phyloP scores from a whole-genome alignment of 2,113 vertebrate genomes.

The Halichoerus grypus region DNA sequence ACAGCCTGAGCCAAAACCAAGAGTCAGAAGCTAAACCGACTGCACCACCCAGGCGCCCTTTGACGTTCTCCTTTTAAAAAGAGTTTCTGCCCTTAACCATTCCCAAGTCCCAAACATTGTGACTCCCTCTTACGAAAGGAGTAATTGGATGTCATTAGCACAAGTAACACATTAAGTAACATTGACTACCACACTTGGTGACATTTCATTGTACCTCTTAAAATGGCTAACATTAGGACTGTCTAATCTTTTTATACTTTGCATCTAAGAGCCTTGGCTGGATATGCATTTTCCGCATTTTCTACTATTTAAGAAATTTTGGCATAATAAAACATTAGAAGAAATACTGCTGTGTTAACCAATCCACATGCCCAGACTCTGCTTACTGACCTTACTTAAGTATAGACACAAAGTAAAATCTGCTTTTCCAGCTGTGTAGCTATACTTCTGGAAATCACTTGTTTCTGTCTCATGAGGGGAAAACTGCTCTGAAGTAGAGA shows the following conservation, averaged over 20 bases:
- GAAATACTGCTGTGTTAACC: constrained; percentile 42
- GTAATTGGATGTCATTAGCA: neutral
- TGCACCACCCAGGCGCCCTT: neutral
- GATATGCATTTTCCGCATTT: constrained; percentile 67
- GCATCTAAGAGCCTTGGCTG: constrained; percentile 53
- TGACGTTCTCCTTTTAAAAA: neutral
- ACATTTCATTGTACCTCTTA: neutral
- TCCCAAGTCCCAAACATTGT: neutral
- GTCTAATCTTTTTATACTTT: neutral
- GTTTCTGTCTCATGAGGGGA: neutral
- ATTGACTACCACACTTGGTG: neutral
- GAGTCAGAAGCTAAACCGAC: neutral
- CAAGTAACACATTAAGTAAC: neutral
- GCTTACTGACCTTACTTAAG: neutral
- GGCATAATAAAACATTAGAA: constrained; percentile 54
- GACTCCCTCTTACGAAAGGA: neutral
- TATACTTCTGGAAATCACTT: neutral
- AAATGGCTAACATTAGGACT: neutral
- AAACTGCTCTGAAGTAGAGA: neutral
- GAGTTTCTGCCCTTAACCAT: neutral
- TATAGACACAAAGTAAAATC: neutral
- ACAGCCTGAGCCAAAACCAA: neutral
- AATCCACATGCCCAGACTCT: neutral
- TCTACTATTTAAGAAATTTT: constrained; percentile 67
- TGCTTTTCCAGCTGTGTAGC: neutral